These are phyloP conservation scores for Papilio demoleus DNA, from an alignment of 2,888 invertebrate genomes.

Conservation along the genomic window DNA sequence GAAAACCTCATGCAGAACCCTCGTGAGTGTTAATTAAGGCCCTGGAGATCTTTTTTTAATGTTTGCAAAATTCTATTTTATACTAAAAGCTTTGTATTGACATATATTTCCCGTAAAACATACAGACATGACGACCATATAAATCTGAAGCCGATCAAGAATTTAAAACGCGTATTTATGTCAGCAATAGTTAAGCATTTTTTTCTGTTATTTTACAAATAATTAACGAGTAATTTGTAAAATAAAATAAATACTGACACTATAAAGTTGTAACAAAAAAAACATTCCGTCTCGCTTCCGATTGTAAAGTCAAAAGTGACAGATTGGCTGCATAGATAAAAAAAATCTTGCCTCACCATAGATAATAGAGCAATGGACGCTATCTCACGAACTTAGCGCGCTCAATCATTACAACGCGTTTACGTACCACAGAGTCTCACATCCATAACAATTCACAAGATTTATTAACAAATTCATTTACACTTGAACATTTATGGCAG, in stretches of 20 bases:
- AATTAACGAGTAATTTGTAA: neutral
- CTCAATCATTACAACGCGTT: constrained; percentile 39
- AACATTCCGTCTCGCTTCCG: neutral
- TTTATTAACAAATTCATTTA: constrained; percentile 49
- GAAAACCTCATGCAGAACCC: too few relatives aligned
- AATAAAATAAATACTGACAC: neutral
- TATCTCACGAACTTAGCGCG: constrained; percentile 31
- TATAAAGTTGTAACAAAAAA: neutral
- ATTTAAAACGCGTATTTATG: too few relatives aligned
- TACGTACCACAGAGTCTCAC: constrained; percentile 26
- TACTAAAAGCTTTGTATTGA: too few relatives aligned
- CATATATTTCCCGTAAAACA: too few relatives aligned
- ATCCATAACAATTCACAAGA: constrained; percentile 46
- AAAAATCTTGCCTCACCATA: constrained; percentile 25
- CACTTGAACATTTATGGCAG: neutral
- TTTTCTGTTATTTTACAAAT: too few relatives aligned
- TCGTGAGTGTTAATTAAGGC: too few relatives aligned
- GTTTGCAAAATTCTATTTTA: too few relatives aligned
- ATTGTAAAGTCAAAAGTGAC: neutral
- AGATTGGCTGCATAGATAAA: constrained; percentile 6
- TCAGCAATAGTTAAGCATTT: too few relatives aligned
- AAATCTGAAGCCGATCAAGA: too few relatives aligned
- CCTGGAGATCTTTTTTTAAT: too few relatives aligned
- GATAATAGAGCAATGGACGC: constrained; percentile 27
- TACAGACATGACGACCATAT: too few relatives aligned